These are phyloP conservation scores for Chalcis sispes DNA, from an alignment of 2,888 invertebrate genomes.

Conservation along the genomic window DNA sequence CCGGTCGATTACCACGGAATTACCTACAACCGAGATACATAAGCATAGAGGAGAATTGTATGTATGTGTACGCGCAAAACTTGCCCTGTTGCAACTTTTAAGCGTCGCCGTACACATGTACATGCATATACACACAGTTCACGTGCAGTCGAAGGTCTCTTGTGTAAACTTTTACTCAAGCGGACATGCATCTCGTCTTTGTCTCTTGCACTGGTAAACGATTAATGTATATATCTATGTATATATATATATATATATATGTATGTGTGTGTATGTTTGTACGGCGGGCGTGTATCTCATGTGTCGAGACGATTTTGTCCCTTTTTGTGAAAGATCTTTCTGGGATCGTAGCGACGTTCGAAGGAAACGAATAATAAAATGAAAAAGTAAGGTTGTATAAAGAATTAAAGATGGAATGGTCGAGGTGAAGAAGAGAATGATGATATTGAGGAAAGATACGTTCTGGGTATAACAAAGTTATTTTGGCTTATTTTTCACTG, in stretches of 20 bases:
- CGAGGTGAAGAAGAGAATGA: background rate
- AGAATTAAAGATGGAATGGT: background rate
- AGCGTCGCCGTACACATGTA: background rate
- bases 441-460: too few species aligned
- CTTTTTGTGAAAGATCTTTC: background rate
- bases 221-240: too few species aligned
- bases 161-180: background rate
- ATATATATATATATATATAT: too few species aligned
- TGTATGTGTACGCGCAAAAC: too few species aligned
- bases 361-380: too few species aligned
- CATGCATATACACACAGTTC: background rate
- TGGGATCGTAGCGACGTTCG: background rate
- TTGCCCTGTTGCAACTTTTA: too few species aligned
- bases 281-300: too few species aligned
- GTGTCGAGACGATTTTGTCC: too few species aligned
- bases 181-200: conserved; percentile 24
- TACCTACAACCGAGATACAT: background rate
- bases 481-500: too few species aligned
- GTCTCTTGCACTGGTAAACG: conserved; percentile 5
- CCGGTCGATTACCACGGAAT: conserved; percentile 9
- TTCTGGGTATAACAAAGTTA: too few species aligned
- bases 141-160: conserved; percentile 19
- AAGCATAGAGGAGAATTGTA: background rate
- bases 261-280: too few species aligned
- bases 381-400: too few species aligned